Conservation (phyloP, 2,888 invertebrate species). For the Leucoptera coffeella region DNA sequence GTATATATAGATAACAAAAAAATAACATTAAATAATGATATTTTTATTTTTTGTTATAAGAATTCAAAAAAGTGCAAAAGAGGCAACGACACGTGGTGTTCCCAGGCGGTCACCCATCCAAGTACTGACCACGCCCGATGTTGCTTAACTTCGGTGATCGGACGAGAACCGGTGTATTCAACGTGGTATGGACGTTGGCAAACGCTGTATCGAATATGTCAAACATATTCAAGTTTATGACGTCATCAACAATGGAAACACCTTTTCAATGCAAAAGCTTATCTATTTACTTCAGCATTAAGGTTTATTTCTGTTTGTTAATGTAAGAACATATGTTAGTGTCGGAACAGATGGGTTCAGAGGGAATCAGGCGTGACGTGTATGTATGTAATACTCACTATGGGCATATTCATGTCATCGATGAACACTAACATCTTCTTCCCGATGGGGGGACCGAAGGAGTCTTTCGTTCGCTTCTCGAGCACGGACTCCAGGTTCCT, state of each 20-base stretch:
- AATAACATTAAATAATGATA: too few species aligned
- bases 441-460: conserved; percentile 84
- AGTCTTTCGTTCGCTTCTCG: conserved; percentile 85
- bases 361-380: too few species aligned
- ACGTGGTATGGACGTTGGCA: conserved; percentile 3
- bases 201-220: too few species aligned
- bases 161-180: conserved; percentile 11
- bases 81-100: too few species aligned
- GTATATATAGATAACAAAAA: too few species aligned
- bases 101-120: conserved; percentile 11
- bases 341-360: background rate
- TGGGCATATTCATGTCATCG: conserved; percentile 94
- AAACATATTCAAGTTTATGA: too few species aligned
- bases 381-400: conserved; percentile 23
- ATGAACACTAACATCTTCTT: conserved; percentile 86
- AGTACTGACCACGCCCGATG: conserved; percentile 11
- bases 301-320: too few species aligned
- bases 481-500: conserved; percentile 79
- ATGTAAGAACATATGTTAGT: background rate
- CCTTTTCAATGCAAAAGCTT: too few species aligned
- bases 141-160: conserved; percentile 13
- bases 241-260: too few species aligned
- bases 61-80: too few species aligned
- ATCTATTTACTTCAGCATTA: too few species aligned
- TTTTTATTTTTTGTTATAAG: too few species aligned